These are phyloP conservation scores for Phaethon lepturus DNA, from an alignment of 2,113 vertebrate species.

Conservation along the genomic window DNA sequence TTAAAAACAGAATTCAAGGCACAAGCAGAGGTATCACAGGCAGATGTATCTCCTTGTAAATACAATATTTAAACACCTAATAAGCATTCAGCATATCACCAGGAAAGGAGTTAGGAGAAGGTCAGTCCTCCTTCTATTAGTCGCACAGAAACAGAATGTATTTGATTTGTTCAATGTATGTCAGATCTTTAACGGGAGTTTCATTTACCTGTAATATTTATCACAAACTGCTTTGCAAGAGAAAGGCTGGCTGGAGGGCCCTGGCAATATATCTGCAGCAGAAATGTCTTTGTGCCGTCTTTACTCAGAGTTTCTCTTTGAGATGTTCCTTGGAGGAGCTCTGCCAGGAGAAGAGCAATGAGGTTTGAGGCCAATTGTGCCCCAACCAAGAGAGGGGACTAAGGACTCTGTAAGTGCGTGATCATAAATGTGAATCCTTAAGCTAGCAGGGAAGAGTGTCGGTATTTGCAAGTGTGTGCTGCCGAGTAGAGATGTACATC, in stretches of 20 bases:
- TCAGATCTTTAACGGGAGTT: not conserved
- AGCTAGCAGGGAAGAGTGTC: not conserved
- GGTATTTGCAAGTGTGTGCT: rapidly evolving
- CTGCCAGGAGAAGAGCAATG: not conserved
- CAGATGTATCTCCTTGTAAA: not conserved
- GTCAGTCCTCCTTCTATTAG: not conserved
- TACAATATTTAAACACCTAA: not conserved
- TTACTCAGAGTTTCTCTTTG: not conserved
- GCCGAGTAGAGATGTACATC: rapidly evolving
- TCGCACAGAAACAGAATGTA: not conserved
- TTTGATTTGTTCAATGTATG: not conserved
- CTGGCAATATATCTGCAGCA: not conserved
- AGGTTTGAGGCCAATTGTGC: not conserved
- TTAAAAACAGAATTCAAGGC: not conserved
- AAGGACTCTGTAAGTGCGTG: rapidly evolving
- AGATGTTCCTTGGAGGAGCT: not conserved
- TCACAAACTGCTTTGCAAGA: not conserved
- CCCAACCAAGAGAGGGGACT: not conserved
- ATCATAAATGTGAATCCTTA: not conserved
- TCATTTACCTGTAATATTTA: not conserved
- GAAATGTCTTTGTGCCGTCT: not conserved
- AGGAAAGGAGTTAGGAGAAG: not conserved
- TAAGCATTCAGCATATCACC: not conserved
- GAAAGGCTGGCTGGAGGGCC: not conserved
- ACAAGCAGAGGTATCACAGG: not conserved